These are phyloP conservation scores for Cherax quadricarinatus DNA, from an alignment of 1,140 invertebrate genomes.

Conservation along the genomic window DNA sequence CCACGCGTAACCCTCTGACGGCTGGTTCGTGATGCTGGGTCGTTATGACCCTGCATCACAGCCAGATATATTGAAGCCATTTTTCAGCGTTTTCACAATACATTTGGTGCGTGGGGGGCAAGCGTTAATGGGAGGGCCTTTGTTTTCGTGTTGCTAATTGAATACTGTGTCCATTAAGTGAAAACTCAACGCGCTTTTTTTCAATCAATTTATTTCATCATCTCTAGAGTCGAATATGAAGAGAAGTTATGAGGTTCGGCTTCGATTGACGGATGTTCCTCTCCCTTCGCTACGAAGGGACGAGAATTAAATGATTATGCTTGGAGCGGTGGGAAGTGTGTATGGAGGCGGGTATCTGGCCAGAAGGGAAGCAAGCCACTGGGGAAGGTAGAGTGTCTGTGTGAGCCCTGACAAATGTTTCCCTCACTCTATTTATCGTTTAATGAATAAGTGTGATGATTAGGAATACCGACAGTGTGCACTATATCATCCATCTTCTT, in stretches of 20 bases:
- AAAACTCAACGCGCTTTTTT: constrained; percentile 17
- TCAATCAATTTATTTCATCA: constrained; percentile 38
- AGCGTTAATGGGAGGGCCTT: constrained; percentile 54
- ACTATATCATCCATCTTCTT: constrained; percentile 72
- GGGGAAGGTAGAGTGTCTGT: constrained; percentile 21
- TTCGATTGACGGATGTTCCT: constrained; percentile 45
- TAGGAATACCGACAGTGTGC: constrained; percentile 72
- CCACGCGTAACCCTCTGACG: constrained; percentile 20
- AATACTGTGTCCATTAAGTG: constrained; percentile 30
- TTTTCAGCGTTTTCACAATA: constrained; percentile 70
- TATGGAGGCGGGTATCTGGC: background rate
- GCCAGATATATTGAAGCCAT: constrained; percentile 65
- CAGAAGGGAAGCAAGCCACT: background rate
- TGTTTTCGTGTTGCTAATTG: constrained; percentile 65
- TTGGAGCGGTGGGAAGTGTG: background rate
- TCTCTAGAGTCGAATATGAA: constrained; percentile 49
- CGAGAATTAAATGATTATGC: constrained; percentile 53
- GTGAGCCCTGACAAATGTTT: constrained; percentile 66
- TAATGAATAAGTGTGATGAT: constrained; percentile 72
- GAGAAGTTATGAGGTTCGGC: constrained; percentile 34
- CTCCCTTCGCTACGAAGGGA: background rate
- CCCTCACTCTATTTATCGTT: constrained; percentile 70
- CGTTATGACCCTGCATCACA: constrained; percentile 56
- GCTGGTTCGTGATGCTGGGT: constrained; percentile 38
- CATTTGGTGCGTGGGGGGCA: constrained; percentile 47